These are phyloP conservation scores for Scaptomyza polygonia DNA, from an alignment of 2,888 invertebrate genomes.

Conservation along the genomic window DNA sequence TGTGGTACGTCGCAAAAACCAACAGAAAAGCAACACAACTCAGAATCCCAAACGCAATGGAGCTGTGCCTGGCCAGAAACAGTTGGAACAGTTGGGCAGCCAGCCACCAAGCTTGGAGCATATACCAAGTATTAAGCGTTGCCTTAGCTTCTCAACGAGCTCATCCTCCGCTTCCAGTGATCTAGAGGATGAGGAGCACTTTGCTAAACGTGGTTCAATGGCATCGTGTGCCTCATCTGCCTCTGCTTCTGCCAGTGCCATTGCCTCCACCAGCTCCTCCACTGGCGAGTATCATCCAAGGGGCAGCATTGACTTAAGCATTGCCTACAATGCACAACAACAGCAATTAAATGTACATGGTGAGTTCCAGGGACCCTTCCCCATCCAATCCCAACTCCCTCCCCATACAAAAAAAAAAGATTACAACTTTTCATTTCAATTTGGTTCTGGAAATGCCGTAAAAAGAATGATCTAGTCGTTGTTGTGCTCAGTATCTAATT, in stretches of 20 bases:
- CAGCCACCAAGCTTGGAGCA: slow-evolving; percentile 47
- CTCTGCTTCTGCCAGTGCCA: background rate
- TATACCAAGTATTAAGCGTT: slow-evolving; percentile 86
- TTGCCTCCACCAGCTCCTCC: slow-evolving; percentile 2
- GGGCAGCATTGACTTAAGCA: slow-evolving; percentile 88
- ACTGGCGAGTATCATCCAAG: slow-evolving; percentile 25
- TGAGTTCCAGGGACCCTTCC: slow-evolving; percentile 84
- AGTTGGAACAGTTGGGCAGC: background rate
- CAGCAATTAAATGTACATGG: slow-evolving; percentile 89
- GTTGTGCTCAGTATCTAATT: too few relatives aligned
- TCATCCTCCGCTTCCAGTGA: slow-evolving; percentile 85
- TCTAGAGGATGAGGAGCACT: slow-evolving; percentile 83
- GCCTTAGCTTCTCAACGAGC: slow-evolving; percentile 86
- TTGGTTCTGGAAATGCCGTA: too few relatives aligned
- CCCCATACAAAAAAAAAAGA: too few relatives aligned
- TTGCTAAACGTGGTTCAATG: slow-evolving; percentile 82
- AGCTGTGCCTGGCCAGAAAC: background rate
- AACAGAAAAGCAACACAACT: slow-evolving; percentile 33
- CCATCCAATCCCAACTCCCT: too few relatives aligned
- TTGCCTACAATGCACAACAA: slow-evolving; percentile 85
- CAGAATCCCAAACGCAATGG: background rate
- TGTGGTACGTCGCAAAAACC: slow-evolving; percentile 82
- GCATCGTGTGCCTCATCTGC: slow-evolving; percentile 17
- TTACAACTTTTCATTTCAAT: too few relatives aligned
- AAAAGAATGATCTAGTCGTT: too few relatives aligned